A percentile compares a stretch with the other conserved stretches of the same genome.
Evolutionary conservation across 2,113 vertebrate species (phyloP).

Genomic region (Ancistrus triradiatus): DNA sequence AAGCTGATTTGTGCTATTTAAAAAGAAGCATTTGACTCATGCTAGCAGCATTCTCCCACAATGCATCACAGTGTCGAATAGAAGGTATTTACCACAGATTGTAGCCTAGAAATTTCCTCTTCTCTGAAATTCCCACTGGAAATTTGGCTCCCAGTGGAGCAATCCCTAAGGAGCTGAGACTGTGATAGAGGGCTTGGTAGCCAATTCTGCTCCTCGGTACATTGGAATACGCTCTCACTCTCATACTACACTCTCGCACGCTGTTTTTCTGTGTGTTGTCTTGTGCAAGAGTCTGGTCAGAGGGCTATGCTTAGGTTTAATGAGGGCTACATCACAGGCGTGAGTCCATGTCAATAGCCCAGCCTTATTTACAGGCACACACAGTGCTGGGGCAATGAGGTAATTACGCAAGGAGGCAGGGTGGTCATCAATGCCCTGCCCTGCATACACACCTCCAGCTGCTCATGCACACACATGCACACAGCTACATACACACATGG

Average conservation of each 20-base stretch:
- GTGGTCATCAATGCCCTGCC: constrained; percentile 66
- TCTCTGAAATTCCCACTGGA: constrained; percentile 18
- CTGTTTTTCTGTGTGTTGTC: constrained; percentile 43
- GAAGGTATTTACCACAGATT: constrained; percentile 24
- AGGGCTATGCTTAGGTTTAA: constrained; percentile 60
- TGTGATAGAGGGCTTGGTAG: constrained; percentile 23
- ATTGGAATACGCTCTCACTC: constrained; percentile 6
- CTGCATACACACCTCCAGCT: constrained; percentile 53
- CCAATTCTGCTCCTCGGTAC: constrained; percentile 5
- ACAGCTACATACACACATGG: constrained; percentile 40
- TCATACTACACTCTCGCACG: constrained; percentile 24
- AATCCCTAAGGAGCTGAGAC: constrained; percentile 14
- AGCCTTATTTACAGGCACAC: constrained; percentile 66
- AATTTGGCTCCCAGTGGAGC: constrained; percentile 14
- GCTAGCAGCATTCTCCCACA: constrained; percentile 14
- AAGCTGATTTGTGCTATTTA: constrained; percentile 36
- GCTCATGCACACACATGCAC: constrained; percentile 6
- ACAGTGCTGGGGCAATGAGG: constrained; percentile 58
- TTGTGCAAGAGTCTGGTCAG: constrained; percentile 48
- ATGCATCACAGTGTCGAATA: constrained; percentile 10
- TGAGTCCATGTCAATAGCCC: constrained; percentile 57
- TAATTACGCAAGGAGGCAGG: constrained; percentile 65
- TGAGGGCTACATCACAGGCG: constrained; percentile 58
- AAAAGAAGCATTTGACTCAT: constrained; percentile 29
- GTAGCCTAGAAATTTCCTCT: constrained; percentile 2